Evolutionary conservation across 2,888 invertebrate genomes (phyloP), one percentile per base, ranked within the genome.

Genomic region (Halictus ligatus): DNA sequence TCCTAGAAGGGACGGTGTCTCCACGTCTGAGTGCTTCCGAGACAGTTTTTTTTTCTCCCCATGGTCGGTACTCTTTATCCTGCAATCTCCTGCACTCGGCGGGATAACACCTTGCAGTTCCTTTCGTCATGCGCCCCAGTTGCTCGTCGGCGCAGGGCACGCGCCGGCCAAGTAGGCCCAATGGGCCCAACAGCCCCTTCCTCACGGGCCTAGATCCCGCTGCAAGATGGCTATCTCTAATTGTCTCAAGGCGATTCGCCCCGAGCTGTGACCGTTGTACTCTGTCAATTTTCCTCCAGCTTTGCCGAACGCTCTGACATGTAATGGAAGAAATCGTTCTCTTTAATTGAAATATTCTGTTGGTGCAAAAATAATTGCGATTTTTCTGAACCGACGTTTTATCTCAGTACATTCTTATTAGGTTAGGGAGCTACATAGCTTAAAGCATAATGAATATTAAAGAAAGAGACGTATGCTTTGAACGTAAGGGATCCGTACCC

Each of bases 161-260:
- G 86, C 83, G 89, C 25, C 18, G 64, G 60, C 12, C 69, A 21
- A 10, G 18, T 18, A 7, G 58, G 58, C 13, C 69, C 35, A 21
- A 8, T 35, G 18, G 58, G 58, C 35, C 67, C 67, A 21, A 69
- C 29, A 71, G 58, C 79, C 80, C 78, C 58, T 81, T 77, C 69
- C 81, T 69, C 50, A 67, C 77, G 78, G 83, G 83, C 86, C 82
- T 81, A 85, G 90, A 89, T 88, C 88, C 88, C 86, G 87, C 79
- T 87, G 81, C 75, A 78, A 93, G 93, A 92, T 91, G 88, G 78
- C 88, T 93, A 93, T 92, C 92, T 81, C 84, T 92, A 93, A 93
- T 92, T 90, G 88, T 92, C 89, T 88, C 81, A 83, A 88, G 90
- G 89, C 84, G 84, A 89, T 86, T 89, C 89, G 73, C 80, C 78